Evolutionary conservation across 2,888 invertebrate genomes (phyloP).

Genomic region (Petrolisthes cinctipes): DNA sequence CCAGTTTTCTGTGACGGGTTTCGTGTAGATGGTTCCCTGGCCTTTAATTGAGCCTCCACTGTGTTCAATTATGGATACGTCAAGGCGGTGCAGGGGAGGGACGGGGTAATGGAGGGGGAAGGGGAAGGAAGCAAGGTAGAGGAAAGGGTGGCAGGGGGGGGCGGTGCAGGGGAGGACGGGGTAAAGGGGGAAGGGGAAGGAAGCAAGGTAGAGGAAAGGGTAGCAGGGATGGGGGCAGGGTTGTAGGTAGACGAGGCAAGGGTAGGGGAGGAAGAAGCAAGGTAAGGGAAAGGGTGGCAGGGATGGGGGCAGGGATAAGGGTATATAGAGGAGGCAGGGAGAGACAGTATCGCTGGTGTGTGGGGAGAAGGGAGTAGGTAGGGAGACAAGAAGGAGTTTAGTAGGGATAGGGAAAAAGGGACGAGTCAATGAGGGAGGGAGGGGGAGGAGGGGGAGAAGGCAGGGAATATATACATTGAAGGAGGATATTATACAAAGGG

Average conservation of each 20-base stretch:
- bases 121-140: not conserved
- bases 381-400: not conserved
- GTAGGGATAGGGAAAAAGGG: not conserved
- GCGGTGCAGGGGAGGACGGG: not conserved
- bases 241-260: not conserved
- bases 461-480: too few relatives aligned
- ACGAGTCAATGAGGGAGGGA: not conserved
- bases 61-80: conserved; percentile 49
- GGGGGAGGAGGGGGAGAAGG: not conserved
- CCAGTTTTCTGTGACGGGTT: conserved; percentile 38
- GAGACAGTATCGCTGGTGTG: too few relatives aligned
- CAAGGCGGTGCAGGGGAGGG: not conserved
- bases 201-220: not conserved
- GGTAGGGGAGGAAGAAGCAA: not conserved
- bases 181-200: not conserved
- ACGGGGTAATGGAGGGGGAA: not conserved
- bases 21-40: conserved; percentile 36
- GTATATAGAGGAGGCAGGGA: not conserved
- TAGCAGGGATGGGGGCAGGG: not conserved
- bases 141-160: not conserved
- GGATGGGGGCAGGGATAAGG: not conserved
- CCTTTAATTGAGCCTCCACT: conserved; percentile 44
- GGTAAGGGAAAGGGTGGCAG: not conserved
- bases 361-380: not conserved
- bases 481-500: too few relatives aligned